Percentiles rank a stretch among this genome's conserved stretches.
Evolutionary conservation across 2,888 invertebrate species (phyloP).

Genomic region (Azorinus chamasolen): DNA sequence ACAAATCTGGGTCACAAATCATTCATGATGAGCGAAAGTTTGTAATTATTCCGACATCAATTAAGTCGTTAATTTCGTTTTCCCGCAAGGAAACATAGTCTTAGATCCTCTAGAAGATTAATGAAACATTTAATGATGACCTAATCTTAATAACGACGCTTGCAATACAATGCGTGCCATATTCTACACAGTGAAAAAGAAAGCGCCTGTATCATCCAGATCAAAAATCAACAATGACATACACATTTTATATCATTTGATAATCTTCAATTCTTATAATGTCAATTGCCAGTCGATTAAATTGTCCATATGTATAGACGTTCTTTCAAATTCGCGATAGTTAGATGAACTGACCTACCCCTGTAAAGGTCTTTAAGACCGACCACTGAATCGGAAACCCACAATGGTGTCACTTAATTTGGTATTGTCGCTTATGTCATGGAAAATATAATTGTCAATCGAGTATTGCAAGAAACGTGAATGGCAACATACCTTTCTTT

Average conservation of each 20-base stretch:
- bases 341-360: conserved; percentile 32
- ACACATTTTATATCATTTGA: background rate
- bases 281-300: background rate
- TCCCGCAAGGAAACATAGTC: too few relatives aligned
- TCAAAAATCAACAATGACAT: conserved; percentile 16
- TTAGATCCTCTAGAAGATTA: too few relatives aligned
- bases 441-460: too few relatives aligned
- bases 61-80: too few relatives aligned
- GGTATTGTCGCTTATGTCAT: background rate
- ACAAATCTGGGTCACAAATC: too few relatives aligned
- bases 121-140: background rate
- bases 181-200: background rate
- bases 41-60: too few relatives aligned
- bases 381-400: conserved; percentile 3
- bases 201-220: conserved; percentile 25
- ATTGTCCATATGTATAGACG: background rate
- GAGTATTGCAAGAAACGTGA: too few relatives aligned
- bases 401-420: conserved; percentile 39
- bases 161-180: conserved; percentile 7
- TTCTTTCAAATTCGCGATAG: conserved; percentile 4
- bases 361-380: background rate
- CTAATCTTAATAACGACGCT: conserved; percentile 1
- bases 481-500: too few relatives aligned
- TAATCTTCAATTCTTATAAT: background rate
- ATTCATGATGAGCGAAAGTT: too few relatives aligned